These are phyloP conservation scores for Drosophila sp. DNA, from an alignment of 1,140 invertebrate genomes.

Conservation along the genomic window DNA sequence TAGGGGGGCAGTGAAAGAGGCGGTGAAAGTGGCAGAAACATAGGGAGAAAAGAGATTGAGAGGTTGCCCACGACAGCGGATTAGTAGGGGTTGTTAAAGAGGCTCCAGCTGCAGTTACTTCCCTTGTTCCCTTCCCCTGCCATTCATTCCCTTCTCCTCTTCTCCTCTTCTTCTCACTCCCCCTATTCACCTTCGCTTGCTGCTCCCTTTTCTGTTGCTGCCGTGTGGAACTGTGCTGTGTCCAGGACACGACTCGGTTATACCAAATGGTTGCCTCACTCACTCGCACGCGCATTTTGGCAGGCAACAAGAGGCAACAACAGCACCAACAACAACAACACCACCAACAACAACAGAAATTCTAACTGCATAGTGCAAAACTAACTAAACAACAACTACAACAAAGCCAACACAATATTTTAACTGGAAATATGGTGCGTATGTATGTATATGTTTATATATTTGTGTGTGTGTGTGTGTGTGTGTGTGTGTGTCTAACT, in stretches of 20 bases:
- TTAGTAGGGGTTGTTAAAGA: conserved; percentile 54
- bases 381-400: conserved; percentile 61
- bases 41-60: neutral
- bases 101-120: conserved; percentile 8
- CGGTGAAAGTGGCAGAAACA: neutral
- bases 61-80: neutral
- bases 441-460: conserved; percentile 17
- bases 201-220: neutral
- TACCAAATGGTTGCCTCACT: conserved; percentile 54
- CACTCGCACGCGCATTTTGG: conserved; percentile 44
- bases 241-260: neutral
- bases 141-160: neutral
- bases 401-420: conserved; percentile 64
- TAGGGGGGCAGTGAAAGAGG: neutral
- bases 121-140: neutral
- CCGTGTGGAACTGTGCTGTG: neutral
- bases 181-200: neutral
- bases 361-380: conserved; percentile 48
- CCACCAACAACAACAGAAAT: too few species aligned
- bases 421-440: conserved; percentile 73
- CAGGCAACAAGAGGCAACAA: conserved; percentile 34
- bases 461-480: too few species aligned
- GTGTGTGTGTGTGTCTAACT: too few species aligned
- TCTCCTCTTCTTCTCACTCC: neutral
- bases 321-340: too few species aligned